phyloP scores from a whole-genome alignment of 2,797 vertebrate species.

The Peromyscus aztecus region DNA sequence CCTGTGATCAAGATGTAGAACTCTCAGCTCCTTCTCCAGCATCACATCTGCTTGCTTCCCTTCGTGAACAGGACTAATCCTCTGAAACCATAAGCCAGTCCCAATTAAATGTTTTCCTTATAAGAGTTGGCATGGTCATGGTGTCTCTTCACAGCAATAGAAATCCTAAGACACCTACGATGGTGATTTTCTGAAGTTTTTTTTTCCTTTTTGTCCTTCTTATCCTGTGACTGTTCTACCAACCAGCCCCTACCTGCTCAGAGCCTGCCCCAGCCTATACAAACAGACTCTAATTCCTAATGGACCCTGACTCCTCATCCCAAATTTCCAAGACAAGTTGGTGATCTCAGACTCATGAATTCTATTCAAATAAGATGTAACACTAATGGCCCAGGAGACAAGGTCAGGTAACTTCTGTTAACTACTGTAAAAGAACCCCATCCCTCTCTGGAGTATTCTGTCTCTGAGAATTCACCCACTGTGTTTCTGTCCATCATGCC shows the following conservation, averaged over 20 bases:
- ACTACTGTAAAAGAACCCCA: background rate
- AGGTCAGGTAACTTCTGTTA: background rate
- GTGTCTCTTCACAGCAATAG: background rate
- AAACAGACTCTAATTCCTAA: background rate
- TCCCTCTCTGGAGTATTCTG: background rate
- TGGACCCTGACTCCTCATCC: background rate
- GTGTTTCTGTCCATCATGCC: background rate
- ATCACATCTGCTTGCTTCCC: background rate
- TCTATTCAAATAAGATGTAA: background rate
- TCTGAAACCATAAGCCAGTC: background rate
- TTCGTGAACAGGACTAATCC: background rate
- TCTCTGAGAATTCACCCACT: background rate
- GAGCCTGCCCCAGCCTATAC: background rate
- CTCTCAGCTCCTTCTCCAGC: background rate
- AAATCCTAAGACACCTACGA: background rate
- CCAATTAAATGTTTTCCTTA: background rate
- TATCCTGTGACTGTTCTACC: background rate
- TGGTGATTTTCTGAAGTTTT: background rate
- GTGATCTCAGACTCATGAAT: background rate
- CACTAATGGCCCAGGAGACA: background rate
- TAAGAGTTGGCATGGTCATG: background rate
- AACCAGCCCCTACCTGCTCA: background rate
- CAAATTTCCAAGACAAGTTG: background rate
- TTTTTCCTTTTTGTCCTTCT: background rate
- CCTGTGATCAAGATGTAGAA: background rate